phyloP scores from a whole-genome alignment of 30 jellyfish, hydroid and myxozoan genomes.

The Turritopsis rubra region DNA sequence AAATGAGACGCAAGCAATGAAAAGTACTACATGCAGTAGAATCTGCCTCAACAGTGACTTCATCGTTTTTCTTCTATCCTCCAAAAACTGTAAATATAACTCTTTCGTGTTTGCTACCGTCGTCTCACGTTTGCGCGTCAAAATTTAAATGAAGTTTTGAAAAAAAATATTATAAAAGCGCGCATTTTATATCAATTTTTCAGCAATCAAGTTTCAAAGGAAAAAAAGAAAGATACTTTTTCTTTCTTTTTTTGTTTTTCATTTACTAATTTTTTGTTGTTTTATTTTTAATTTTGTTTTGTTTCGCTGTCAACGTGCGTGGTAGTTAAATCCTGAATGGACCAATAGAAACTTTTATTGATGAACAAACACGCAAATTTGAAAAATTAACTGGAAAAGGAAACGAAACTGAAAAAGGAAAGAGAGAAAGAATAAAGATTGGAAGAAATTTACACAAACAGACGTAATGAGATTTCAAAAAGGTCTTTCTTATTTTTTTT shows the following conservation, averaged over 20 bases:
- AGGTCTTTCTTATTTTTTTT: too few species aligned
- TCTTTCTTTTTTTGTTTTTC: background rate
- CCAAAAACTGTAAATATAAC: too few species aligned
- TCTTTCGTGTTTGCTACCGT: background rate
- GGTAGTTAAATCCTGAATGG: background rate
- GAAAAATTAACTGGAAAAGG: too few species aligned
- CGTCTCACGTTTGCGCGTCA: background rate
- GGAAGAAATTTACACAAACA: background rate
- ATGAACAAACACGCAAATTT: background rate
- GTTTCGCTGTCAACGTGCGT: background rate
- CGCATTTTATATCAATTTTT: background rate
- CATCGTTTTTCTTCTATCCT: background rate
- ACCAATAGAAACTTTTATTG: background rate
- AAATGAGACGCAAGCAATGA: background rate
- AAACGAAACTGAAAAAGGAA: background rate
- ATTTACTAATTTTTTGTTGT: background rate
- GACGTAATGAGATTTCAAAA: background rate
- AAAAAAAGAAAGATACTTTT: too few species aligned
- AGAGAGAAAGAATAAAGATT: background rate
- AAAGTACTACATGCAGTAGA: background rate
- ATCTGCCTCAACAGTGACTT: background rate
- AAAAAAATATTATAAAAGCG: too few species aligned
- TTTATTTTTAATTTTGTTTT: background rate
- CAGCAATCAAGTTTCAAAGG: background rate
- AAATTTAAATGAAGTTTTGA: background rate